Evolutionary conservation across 2,888 invertebrate species (phyloP), one percentile per base, ranked within the genome.

Genomic region (Drosophila dives): DNA sequence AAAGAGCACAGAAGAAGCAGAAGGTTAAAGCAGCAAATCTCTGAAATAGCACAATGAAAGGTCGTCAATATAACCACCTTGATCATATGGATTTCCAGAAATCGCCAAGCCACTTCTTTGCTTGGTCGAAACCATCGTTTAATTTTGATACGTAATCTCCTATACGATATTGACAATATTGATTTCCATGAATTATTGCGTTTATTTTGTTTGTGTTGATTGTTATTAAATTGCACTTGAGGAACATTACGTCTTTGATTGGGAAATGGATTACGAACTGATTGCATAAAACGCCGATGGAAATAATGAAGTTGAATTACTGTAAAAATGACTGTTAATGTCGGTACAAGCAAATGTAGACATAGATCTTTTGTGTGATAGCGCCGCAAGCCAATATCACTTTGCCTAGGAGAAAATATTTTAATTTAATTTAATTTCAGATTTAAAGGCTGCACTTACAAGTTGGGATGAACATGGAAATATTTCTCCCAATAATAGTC

Each of bases 271-370:
- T 85, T 72, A 50, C 83, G 77, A n/a, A 92, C 77, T 3, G 91
- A 84, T n/a, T 94, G 95, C 93, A 99, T 95, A 93, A 99, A 99
- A 83, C 98, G 97, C 83, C 96, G 95, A 92, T 99, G 99, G 94
- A 99, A 99, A 93, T 99, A 99, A 93, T 99, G 99, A 38, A 97
- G 96, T 93, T 99, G 99, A 85, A 99, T 95, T 73, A 99, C 99
- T 6, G 99, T 98, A 75, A 99, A 97, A 65, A 99, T 97, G 6
- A 99, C 96, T 92, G 99, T 98, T 87, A 97, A 95, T 1, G 99
- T 99, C 0, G 99, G 99, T 0, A 98, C 98, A 63, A 99, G 94
- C n/a, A 99, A 94, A 90, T 97, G 96, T 12, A 98, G 95, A 92
- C 99, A 99, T 59, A 99, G 94, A 83, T 97, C 96, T 72, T 97